Base-by-base conservation (phyloP, 1,140 invertebrate species). In the Drosophila insularis region DNA sequence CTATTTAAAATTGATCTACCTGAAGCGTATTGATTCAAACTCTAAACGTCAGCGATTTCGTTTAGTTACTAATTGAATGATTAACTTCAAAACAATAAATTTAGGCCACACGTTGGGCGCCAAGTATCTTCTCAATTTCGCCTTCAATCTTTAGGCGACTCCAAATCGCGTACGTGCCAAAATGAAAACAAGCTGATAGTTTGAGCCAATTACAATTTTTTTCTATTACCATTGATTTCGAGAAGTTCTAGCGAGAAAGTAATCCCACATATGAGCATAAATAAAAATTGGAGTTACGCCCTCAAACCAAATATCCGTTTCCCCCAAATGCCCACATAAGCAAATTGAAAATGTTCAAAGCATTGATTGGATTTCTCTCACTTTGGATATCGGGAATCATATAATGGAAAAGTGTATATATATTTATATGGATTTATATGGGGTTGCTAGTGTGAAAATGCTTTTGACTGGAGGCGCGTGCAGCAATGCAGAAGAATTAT, bases 391-490 rank as follows among this genome's bases (percentile, higher is more conserved):
- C 17, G 37, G 37, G 11, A 37, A 6, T 61, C 19, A 37, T 32
- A 43, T 68, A 75, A 76, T 69, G 73, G 35, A 59, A 60, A 58
- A 68, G 56, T 67, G 31, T 50, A 50, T 11, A 53, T 62, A 67
- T 39, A 37, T 39, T 31, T 55, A 58, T 73, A 71, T 65, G 35
- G 72, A 71, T 73, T 72, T 61, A 61, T 53, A 43, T 56, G 71
- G 63, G 37, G 56, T 60, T 71, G 50, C 56, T 74, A 79, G 81
- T 81, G 81, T 86, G 81, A 87, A 86, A 87, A 86, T 86, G 68
- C 78, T 86, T 85, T 81, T 73, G 63, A 63, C 73, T 69, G 43
- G 67, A 68, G 71, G 79, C 32, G 21, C 40, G 53, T 58, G 62
- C 54, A 64, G 55, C 50, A 65, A 43, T 73, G 71, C 43, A 54